Percentiles rank a stretch among this genome's conserved stretches.
phyloP scores from a whole-genome alignment of 1,140 invertebrate species.

The Helicoverpa armigera region DNA sequence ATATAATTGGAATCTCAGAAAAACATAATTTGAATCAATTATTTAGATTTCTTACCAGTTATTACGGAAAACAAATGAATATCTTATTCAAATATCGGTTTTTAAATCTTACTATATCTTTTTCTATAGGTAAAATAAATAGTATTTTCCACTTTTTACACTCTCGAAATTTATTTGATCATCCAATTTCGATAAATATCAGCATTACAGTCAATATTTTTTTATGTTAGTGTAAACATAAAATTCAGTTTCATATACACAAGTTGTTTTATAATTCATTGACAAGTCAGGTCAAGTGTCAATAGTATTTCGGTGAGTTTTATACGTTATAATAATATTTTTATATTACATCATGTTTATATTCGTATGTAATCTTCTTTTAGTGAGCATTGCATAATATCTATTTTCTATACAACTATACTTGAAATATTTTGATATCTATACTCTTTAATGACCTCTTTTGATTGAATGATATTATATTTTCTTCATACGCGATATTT shows the following conservation, averaged over 20 bases:
- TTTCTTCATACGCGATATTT: neutral
- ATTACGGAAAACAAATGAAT: no score
- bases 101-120: no score
- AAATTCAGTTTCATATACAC: neutral
- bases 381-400: neutral
- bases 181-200: no score
- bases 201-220: no score
- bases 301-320: neutral
- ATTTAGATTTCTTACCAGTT: no score
- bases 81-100: no score
- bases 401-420: neutral
- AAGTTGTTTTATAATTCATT: neutral
- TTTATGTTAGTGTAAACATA: no score
- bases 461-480: neutral
- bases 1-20: no score
- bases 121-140: no score
- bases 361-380: neutral
- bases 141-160: no score
- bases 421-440: neutral
- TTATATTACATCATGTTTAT: neutral
- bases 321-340: neutral
- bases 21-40: no score
- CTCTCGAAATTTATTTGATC: no score
- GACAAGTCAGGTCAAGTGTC: constrained; percentile 7
- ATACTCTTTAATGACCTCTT: neutral